Percentiles rank a stretch among this genome's conserved stretches.
These are phyloP conservation scores for Lepidurus arcticus DNA, from an alignment of 1,140 invertebrate genomes.

Conservation along the genomic window DNA sequence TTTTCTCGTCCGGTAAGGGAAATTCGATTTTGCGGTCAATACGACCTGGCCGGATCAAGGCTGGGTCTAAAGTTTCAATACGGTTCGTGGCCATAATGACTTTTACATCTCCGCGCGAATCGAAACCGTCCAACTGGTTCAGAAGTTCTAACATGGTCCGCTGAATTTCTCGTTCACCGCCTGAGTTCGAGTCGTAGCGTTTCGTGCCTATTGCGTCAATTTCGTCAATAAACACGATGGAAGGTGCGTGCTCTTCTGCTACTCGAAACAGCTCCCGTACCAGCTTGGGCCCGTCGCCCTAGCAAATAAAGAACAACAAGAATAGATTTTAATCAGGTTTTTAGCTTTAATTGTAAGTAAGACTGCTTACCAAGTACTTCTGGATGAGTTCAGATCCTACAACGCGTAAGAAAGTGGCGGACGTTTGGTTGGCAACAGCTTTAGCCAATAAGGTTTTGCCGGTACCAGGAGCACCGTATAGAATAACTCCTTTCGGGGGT, in stretches of 20 bases:
- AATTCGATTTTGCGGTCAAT: constrained; percentile 99
- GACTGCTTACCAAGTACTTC: constrained; percentile 63
- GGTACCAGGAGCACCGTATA: constrained; percentile 95
- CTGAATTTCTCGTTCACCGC: constrained; percentile 98
- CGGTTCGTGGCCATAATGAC: constrained; percentile 98
- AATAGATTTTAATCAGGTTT: neutral
- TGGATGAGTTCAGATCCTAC: constrained; percentile 99
- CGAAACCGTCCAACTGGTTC: constrained; percentile 98
- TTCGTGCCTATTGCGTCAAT: constrained; percentile 99
- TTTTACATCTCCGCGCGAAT: constrained; percentile 92
- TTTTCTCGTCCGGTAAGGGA: constrained; percentile 98
- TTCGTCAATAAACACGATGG: constrained; percentile 99
- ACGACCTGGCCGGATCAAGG: constrained; percentile 94
- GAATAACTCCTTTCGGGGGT: constrained; percentile 97
- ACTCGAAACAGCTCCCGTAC: constrained; percentile 96
- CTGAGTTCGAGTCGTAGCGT: constrained; percentile 98
- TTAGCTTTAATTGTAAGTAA: neutral
- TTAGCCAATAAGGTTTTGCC: constrained; percentile 98
- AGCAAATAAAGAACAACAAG: constrained; percentile 26
- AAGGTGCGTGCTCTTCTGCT: constrained; percentile 98
- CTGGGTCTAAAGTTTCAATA: constrained; percentile 98
- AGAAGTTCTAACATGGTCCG: constrained; percentile 98
- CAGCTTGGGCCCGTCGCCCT: constrained; percentile 97
- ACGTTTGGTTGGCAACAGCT: constrained; percentile 99
- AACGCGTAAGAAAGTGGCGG: constrained; percentile 96